Evolutionary conservation across 2,888 invertebrate species (phyloP).

Genomic region (Smittia sp.): DNA sequence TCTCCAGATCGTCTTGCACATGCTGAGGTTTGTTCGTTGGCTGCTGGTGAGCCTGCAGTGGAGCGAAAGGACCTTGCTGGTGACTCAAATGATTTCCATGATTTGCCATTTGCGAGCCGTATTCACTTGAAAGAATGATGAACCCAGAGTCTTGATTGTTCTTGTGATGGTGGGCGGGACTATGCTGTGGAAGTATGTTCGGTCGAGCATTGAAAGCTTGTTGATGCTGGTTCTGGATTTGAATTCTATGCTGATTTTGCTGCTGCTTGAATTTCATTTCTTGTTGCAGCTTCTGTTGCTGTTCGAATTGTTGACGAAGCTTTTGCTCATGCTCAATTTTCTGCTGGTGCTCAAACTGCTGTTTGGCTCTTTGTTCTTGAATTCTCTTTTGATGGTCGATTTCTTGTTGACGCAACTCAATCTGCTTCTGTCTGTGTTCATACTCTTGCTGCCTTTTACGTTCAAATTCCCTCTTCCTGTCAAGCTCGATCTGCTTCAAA

Average conservation of each 20-base stretch:
- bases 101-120: not conserved
- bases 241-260: not conserved
- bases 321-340: conserved; percentile 25
- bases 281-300: conserved; percentile 41
- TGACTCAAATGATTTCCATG: not conserved
- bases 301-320: conserved; percentile 28
- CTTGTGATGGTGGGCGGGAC: not conserved
- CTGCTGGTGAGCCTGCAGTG: conserved; percentile 24
- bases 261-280: conserved; percentile 15
- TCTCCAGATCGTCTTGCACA: conserved; percentile 4
- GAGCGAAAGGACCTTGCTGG: conserved; percentile 42
- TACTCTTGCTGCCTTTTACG: not conserved
- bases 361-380: conserved; percentile 30
- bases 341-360: conserved; percentile 9
- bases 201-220: conserved; percentile 13
- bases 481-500: conserved; percentile 13
- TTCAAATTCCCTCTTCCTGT: conserved; percentile 16
- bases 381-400: conserved; percentile 20
- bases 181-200: not conserved
- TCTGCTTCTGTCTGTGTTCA: conserved; percentile 10
- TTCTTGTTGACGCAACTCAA: conserved; percentile 22
- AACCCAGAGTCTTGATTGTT: conserved; percentile 47
- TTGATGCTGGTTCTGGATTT: not conserved
- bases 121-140: conserved; percentile 19
- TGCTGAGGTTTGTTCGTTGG: not conserved